Percentiles rank a stretch among this genome's conserved stretches.
Conservation (phyloP, 2,113 vertebrate species). For the Piprites chloris region DNA sequence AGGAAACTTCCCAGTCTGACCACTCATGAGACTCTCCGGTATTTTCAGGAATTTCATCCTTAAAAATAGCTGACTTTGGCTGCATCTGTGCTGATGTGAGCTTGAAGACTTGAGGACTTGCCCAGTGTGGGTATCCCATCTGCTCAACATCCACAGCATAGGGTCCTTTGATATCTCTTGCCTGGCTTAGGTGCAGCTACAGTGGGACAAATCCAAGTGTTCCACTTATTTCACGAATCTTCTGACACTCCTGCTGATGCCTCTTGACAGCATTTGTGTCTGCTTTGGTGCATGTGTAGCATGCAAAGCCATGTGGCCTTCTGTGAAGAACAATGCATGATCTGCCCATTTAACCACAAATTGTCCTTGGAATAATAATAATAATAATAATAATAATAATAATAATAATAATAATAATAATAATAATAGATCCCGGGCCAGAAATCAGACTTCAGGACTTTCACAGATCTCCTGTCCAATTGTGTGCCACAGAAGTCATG, state of each 20-base stretch:
- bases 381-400: background rate
- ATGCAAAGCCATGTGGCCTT: background rate
- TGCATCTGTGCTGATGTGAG: background rate
- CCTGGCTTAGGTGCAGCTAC: background rate
- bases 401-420: background rate
- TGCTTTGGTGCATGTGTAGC: background rate
- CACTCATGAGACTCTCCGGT: rapidly evolving
- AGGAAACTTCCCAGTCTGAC: background rate
- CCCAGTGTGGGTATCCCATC: background rate
- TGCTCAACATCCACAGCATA: background rate
- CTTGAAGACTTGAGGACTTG: background rate
- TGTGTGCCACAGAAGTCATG: rapidly evolving
- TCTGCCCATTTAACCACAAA: background rate
- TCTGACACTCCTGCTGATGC: background rate
- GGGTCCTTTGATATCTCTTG: background rate
- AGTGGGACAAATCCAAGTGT: background rate
- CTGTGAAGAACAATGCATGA: background rate
- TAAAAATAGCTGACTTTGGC: rapidly evolving
- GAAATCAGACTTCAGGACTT: background rate
- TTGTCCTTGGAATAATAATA: no score
- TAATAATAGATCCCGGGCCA: background rate
- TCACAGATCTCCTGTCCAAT: background rate
- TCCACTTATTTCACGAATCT: background rate
- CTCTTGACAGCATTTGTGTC: background rate
- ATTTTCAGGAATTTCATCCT: background rate